A percentile compares a stretch with the other conserved stretches of the same genome.
phyloP scores from a whole-genome alignment of 2,888 invertebrate genomes.

The Morpho helenor region DNA sequence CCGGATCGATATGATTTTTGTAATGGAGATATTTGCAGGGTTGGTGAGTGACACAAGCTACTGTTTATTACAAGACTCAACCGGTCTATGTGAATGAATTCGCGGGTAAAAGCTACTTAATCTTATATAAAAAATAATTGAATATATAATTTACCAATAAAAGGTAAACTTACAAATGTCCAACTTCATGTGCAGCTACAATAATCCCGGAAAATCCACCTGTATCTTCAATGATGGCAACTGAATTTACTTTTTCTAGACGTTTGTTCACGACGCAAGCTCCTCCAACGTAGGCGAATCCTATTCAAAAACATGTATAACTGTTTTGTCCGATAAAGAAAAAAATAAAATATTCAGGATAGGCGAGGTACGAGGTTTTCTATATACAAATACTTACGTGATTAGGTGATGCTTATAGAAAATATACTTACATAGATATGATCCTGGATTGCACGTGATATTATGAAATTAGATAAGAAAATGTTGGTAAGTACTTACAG shows the following conservation, averaged over 20 bases:
- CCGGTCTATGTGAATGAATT: no score
- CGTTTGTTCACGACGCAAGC: constrained; percentile 97
- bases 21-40: no score
- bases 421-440: constrained; percentile 17
- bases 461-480: constrained; percentile 5
- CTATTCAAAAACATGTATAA: constrained; percentile 64
- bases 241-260: constrained; percentile 96
- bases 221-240: constrained; percentile 97
- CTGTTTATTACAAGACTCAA: no score
- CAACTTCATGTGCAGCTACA: constrained; percentile 97
- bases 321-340: constrained; percentile 1
- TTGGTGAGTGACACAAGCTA: no score
- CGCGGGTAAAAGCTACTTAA: no score
- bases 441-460: neutral
- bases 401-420: neutral
- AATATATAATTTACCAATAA: no score
- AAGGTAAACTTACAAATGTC: constrained; percentile 89
- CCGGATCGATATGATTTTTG: no score
- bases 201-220: constrained; percentile 98
- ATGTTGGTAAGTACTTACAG: constrained; percentile 18
- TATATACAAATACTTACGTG: constrained; percentile 18
- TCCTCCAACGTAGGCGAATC: constrained; percentile 97
- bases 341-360: constrained; percentile 14
- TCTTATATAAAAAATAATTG: no score
- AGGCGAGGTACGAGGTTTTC: constrained; percentile 5